Percentiles rank a stretch among this genome's conserved stretches.
Evolutionary conservation across 2,888 invertebrate genomes (phyloP).

Genomic region (Esperia sulphurella): DNA sequence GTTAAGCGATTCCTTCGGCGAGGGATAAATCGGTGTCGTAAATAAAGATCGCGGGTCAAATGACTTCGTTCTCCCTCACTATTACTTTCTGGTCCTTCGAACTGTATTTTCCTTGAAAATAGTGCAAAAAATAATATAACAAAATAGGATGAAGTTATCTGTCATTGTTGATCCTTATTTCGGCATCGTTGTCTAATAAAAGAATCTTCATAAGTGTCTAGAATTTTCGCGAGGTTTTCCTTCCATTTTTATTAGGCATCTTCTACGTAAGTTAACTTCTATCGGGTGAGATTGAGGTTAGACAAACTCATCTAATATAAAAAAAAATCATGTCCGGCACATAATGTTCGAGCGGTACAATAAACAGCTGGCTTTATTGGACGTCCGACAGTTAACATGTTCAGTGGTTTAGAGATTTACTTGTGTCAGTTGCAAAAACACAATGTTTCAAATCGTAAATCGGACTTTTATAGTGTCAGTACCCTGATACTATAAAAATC

Average conservation of each 20-base stretch:
- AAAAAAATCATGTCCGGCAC: neutral
- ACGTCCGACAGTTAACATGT: conserved; percentile 25
- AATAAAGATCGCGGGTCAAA: conserved; percentile 41
- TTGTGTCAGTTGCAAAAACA: too few relatives aligned
- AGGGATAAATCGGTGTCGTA: conserved; percentile 35
- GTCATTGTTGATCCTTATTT: conserved; percentile 12
- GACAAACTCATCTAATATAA: too few relatives aligned
- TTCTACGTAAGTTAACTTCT: too few relatives aligned
- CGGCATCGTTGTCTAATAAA: conserved; percentile 2
- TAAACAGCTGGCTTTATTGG: conserved; percentile 45
- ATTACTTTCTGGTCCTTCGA: conserved; percentile 24
- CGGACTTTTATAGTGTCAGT: too few relatives aligned
- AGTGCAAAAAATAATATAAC: neutral
- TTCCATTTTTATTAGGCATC: too few relatives aligned
- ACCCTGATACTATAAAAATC: too few relatives aligned
- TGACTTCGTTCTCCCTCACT: conserved; percentile 36
- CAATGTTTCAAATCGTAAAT: too few relatives aligned
- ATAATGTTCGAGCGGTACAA: conserved; percentile 24
- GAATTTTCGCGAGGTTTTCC: too few relatives aligned
- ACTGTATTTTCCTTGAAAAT: too few relatives aligned
- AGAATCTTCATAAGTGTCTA: too few relatives aligned
- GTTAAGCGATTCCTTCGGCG: conserved; percentile 5
- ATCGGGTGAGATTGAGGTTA: too few relatives aligned
- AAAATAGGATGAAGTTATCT: neutral
- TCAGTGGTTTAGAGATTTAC: conserved; percentile 8